Evolutionary conservation across 2,888 invertebrate genomes (phyloP).

Genomic region (Lasioglossum vierecki): DNA sequence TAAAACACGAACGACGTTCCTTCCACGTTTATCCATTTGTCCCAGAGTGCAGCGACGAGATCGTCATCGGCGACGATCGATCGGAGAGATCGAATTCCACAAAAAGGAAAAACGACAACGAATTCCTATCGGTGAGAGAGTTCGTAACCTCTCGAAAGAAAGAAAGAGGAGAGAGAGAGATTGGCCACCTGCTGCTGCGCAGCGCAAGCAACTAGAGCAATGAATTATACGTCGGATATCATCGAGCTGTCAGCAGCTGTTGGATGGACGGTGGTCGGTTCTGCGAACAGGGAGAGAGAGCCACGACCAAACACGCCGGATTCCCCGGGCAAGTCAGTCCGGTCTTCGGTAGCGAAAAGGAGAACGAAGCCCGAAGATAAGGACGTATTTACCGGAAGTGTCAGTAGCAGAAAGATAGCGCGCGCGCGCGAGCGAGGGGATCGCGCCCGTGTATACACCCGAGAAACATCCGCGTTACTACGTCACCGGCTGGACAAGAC

Average conservation of each 20-base stretch:
- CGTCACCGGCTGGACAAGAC: slow-evolving; percentile 39
- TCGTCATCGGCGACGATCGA: background rate
- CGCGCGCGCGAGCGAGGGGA: slow-evolving; percentile 27
- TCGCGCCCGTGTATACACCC: slow-evolving; percentile 24
- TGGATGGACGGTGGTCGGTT: slow-evolving; percentile 40
- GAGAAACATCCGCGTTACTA: slow-evolving; percentile 54
- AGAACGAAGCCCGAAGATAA: slow-evolving; percentile 43
- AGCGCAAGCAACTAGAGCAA: slow-evolving; percentile 61
- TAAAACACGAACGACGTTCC: background rate
- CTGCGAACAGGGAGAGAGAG: background rate
- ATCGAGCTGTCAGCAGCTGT: slow-evolving; percentile 54
- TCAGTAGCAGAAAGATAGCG: slow-evolving; percentile 54
- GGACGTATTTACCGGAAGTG: slow-evolving; percentile 63
- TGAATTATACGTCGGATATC: slow-evolving; percentile 61
- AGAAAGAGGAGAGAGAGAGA: slow-evolving; percentile 29
- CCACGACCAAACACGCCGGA: background rate
- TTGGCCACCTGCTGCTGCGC: slow-evolving; percentile 61
- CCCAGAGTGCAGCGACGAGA: background rate
- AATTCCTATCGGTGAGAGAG: background rate
- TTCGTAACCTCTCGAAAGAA: slow-evolving; percentile 22
- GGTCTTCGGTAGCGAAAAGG: slow-evolving; percentile 11
- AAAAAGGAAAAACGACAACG: background rate
- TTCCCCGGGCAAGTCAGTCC: slow-evolving; percentile 22
- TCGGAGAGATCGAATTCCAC: background rate
- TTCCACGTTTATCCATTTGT: background rate